Evolutionary conservation across 2,888 invertebrate genomes (phyloP), one percentile per base, ranked within the genome.

Genomic region (Plebejus argus): DNA sequence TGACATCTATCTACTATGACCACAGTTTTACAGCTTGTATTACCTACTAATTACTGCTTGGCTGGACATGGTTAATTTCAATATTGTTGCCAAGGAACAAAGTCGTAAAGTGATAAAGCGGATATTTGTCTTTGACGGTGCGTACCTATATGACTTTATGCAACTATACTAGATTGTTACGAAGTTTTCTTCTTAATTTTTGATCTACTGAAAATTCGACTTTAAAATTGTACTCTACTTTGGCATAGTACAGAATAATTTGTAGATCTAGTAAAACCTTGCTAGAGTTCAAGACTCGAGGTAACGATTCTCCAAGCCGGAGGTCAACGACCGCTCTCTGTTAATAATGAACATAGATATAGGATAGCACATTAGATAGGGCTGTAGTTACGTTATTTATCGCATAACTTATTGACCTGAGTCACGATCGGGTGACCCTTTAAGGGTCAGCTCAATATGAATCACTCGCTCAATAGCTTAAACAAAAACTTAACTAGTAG

Each of bases 331-430:
- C 66, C 28, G 28, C 1, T 66, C 66, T 66, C 66, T 12, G 61
- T 61, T 28, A 66, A 66, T 33, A 66, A 23, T 66, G 23, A 66
- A 33, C 66, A 33, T 33, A 33, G 18, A 66, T 66, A 66, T 66
- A 61, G 23, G 61, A 28, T 10, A 28, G 15, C 23, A 61, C 12
- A 61, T 66, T 28, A 66, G 66, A 66, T 23, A 61, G 61, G 66
- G 66, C 76, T 74, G 78, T 82, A 83, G 82, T 89, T 90, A 90
- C 89, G 88, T 89, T 87, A 66, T 84, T 85, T 83, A 83, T 81
- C 81, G 84, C 86, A 86, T 91, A 91, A 92, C 91, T 92, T 91
- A 92, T 85, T 89, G 85, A 89, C 84, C 82, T 82, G 81, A 87
- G 91, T 89, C 92, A 92, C 90, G 91, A 89, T 76, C 28, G 66